Evolutionary conservation across 2,113 vertebrate genomes (phyloP).

Genomic region (Cyanoderma ruficeps): DNA sequence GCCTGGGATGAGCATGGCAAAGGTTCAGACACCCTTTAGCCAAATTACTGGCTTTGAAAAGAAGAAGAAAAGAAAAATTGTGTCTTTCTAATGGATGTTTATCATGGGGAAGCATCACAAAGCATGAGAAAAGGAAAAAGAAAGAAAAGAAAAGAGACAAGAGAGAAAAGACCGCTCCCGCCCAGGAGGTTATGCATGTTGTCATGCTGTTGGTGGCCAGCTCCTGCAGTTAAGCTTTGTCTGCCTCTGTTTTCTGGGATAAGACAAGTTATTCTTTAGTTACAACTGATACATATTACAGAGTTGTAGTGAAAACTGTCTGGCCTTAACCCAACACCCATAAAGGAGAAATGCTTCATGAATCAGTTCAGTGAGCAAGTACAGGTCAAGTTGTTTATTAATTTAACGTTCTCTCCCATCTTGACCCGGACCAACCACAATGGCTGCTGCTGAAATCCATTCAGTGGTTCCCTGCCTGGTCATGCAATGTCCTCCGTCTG

Average conservation of each 20-base stretch:
- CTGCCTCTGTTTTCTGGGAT: not conserved
- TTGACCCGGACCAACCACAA: accelerated
- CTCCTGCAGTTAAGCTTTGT: not conserved
- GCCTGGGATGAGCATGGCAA: not conserved
- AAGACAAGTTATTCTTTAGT: not conserved
- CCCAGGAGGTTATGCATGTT: accelerated
- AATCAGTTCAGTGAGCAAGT: constrained; percentile 30
- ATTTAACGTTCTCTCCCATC: not conserved
- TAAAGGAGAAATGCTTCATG: constrained; percentile 52
- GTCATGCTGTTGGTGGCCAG: not conserved
- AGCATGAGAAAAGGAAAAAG: not conserved
- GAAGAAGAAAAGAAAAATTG: constrained; percentile 9
- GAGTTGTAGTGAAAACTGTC: not conserved
- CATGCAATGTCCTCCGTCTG: accelerated
- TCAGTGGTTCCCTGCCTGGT: not conserved
- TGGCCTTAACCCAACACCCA: not conserved
- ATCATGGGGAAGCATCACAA: not conserved
- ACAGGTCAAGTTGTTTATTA: constrained; percentile 52
- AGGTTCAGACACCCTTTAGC: not conserved
- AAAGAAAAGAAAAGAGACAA: not conserved
- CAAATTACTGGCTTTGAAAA: not conserved
- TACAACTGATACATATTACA: not conserved
- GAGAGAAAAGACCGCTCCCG: not conserved
- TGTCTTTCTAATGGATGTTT: not conserved
- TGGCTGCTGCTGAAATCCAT: accelerated